Conservation (phyloP, 1,140 invertebrate species). For the Luehdorfia chinensis region DNA sequence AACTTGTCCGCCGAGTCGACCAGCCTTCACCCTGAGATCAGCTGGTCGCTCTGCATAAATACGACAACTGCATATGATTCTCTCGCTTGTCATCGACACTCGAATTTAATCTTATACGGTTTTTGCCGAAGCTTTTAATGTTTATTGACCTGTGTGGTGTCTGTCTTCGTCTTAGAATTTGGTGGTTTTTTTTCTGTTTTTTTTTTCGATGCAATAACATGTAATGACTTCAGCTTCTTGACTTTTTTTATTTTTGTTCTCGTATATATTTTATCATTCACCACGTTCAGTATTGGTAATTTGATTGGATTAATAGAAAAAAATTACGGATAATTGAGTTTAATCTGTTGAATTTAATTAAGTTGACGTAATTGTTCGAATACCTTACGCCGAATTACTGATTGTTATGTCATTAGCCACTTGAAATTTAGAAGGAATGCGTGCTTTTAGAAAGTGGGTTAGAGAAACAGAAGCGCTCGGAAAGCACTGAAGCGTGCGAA, state of each 20-base stretch:
- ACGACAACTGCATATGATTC: conserved; percentile 53
- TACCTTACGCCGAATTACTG: not conserved
- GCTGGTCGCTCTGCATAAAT: conserved; percentile 46
- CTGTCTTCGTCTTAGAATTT: conserved; percentile 29
- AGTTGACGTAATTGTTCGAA: not conserved
- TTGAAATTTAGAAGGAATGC: not conserved
- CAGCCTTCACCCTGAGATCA: conserved; percentile 46
- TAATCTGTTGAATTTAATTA: conserved; percentile 15
- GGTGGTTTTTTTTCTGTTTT: conserved; percentile 36
- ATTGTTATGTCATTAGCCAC: too few relatives aligned
- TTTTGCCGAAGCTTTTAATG: conserved; percentile 17
- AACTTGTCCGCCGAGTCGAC: conserved; percentile 42
- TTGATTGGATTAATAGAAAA: conserved; percentile 15
- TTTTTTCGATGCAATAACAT: conserved; percentile 40
- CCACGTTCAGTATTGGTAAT: conserved; percentile 16
- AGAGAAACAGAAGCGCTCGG: conserved; percentile 29
- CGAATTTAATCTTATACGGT: conserved; percentile 9
- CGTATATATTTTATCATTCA: conserved; percentile 13
- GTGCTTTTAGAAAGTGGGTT: conserved; percentile 33
- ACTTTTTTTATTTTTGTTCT: conserved; percentile 6
- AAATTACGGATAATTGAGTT: conserved; percentile 8
- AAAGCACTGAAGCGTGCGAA: conserved; percentile 38
- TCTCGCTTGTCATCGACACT: conserved; percentile 53
- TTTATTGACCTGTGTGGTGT: conserved; percentile 37
- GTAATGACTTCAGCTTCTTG: conserved; percentile 20